These are phyloP conservation scores for Acrobasis repandana DNA, from an alignment of 2,888 invertebrate species.

Conservation along the genomic window DNA sequence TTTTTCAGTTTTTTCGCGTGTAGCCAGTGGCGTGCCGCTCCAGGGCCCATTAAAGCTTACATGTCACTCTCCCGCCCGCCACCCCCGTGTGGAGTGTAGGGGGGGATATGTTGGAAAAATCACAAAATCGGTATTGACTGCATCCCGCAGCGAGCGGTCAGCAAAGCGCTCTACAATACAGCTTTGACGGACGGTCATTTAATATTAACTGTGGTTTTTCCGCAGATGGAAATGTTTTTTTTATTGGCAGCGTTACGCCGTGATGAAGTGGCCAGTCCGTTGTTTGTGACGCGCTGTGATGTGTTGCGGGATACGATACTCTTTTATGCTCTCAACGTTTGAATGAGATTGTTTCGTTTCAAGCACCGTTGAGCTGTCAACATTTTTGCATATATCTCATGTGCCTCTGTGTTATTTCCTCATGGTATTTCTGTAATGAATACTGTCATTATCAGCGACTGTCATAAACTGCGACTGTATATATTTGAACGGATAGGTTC, in stretches of 20 bases:
- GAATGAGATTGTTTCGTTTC: conserved; percentile 61
- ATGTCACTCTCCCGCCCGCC: conserved; percentile 68
- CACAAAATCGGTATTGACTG: conserved; percentile 79
- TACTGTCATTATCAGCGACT: background rate
- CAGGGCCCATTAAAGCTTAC: conserved; percentile 80
- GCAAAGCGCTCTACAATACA: conserved; percentile 73
- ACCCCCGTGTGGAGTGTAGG: conserved; percentile 43
- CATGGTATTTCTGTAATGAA: conserved; percentile 5
- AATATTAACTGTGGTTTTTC: conserved; percentile 82
- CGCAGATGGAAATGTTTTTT: conserved; percentile 81
- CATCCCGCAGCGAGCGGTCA: conserved; percentile 65
- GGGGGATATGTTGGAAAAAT: conserved; percentile 60
- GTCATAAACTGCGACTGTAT: too few relatives aligned
- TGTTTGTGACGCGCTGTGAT: conserved; percentile 78
- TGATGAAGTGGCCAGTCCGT: conserved; percentile 77
- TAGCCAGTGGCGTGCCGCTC: conserved; percentile 71
- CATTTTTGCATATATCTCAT: conserved; percentile 29
- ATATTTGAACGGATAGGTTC: background rate
- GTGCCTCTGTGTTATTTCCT: background rate
- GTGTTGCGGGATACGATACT: conserved; percentile 67
- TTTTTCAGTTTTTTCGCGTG: conserved; percentile 80
- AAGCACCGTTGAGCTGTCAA: conserved; percentile 42
- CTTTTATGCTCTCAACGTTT: conserved; percentile 67
- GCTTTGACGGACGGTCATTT: conserved; percentile 82
- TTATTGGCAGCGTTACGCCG: conserved; percentile 72